Evolutionary conservation across 2,797 vertebrate genomes (phyloP), one percentile per base, ranked within the genome.

Genomic region (Enteromius radiatus): DNA sequence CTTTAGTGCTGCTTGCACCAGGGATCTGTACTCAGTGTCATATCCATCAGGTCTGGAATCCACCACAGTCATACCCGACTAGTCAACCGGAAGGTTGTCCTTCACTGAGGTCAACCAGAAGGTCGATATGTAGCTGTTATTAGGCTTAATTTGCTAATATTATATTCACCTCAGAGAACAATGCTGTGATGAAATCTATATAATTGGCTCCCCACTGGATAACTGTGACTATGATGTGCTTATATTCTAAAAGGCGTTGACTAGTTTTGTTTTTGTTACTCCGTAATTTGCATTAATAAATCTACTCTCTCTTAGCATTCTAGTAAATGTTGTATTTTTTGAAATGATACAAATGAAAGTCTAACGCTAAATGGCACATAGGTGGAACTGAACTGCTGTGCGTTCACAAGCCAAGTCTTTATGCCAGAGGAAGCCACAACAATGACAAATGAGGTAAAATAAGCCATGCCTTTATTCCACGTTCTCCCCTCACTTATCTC

Each of bases 61-160:
- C 79, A 70, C 86, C 81, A 79, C 54, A 78, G 61, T 81, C 65
- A 89, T 89, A 89, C 90, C 83, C 82, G 88, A 89, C 85, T 85
- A 89, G 64, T 90, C 84, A 64, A 84, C 69, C 82, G 38, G 84
- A 52, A 76, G 76, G 21, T 64, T 87, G 85, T 56, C 84, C 88
- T 91, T 84, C 78, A 81, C 81, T 41, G 76, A 87, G 76, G 86
- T 85, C 87, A 85, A 28, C 43, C 26, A 47, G 54, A 59, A 79
- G 47, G 63, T 49, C 19, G 7, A 76, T 45, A 80, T 76, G 43
- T 83, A 49, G 77, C 85, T 84, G 77, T 77, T 79, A 79, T 76
- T 54, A 54, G 75, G 78, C 88, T 45, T 75, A 28, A 77, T 64
- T 49, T 65, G 65, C 59, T 63, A 31, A 80, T 84, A 52, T 59